Percentiles rank a stretch among this genome's conserved stretches.
Conservation (phyloP, 2,888 invertebrate species). For the Cephus pygmeus region DNA sequence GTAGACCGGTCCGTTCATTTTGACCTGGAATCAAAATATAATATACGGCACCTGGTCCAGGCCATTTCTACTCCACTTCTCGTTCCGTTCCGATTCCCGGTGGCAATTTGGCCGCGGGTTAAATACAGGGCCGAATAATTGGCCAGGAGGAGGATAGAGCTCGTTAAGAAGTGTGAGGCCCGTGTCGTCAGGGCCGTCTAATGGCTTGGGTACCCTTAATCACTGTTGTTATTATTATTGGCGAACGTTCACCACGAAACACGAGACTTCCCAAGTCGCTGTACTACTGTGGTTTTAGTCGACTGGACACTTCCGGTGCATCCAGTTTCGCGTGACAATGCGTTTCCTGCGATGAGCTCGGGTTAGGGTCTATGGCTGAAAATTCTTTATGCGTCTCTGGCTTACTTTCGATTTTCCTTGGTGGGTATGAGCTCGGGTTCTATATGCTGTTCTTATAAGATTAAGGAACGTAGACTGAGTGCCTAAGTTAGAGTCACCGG, state of each 20-base stretch:
- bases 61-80: background rate
- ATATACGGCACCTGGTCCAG: background rate
- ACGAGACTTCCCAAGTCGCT: background rate
- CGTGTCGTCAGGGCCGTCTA: background rate
- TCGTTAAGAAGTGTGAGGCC: background rate
- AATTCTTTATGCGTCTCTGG: background rate
- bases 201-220: background rate
- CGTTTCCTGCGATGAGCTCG: background rate
- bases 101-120: background rate
- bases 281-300: background rate
- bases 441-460: background rate
- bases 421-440: background rate
- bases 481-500: background rate
- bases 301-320: background rate
- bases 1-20: conserved; percentile 55
- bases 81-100: background rate
- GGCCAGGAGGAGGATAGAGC: background rate
- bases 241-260: background rate
- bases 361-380: background rate
- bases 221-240: background rate
- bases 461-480: background rate
- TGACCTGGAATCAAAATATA: background rate
- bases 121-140: background rate
- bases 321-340: conserved; percentile 1
- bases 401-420: background rate